A percentile compares a stretch with the other conserved stretches of the same genome.
phyloP scores from a whole-genome alignment of 30 jellyfish, hydroid and myxozoan genomes.

The Cassiopea xamachana region DNA sequence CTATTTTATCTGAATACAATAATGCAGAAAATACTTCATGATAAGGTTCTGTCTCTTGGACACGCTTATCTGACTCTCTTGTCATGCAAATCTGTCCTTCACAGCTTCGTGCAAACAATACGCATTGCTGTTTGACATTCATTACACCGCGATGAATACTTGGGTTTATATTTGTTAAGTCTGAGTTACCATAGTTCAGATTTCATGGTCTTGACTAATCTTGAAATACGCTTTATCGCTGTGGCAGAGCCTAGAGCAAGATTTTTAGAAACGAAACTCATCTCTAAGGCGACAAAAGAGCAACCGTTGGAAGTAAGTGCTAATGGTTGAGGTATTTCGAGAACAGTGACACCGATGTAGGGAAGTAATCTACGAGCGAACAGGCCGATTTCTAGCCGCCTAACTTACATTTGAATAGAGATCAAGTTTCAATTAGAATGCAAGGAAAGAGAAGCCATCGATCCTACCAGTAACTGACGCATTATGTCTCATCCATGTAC shows the following conservation, averaged over 20 bases:
- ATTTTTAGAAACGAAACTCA: too few species aligned
- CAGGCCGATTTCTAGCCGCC: not conserved
- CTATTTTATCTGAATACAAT: conserved; percentile 7
- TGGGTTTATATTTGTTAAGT: not conserved
- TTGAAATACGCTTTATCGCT: too few species aligned
- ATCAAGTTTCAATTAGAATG: not conserved
- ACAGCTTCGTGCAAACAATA: not conserved
- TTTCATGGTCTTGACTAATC: not conserved
- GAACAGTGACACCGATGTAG: not conserved
- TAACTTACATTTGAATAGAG: not conserved
- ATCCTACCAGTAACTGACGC: not conserved
- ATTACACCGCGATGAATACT: not conserved
- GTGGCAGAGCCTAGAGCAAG: too few species aligned
- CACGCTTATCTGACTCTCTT: conserved; percentile 8
- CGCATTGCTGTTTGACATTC: not conserved
- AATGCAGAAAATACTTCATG: not conserved
- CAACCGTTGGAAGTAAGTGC: not conserved
- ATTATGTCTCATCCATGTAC: conserved; percentile 2
- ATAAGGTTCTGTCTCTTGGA: conserved; percentile 12
- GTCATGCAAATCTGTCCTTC: conserved; percentile 38
- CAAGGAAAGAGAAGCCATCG: not conserved
- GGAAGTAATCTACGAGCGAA: not conserved
- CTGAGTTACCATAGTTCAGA: not conserved
- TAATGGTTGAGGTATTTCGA: not conserved
- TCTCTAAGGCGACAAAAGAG: too few species aligned